These are phyloP conservation scores for Philhelius pedissequus DNA, from an alignment of 2,888 invertebrate genomes.

Conservation along the genomic window DNA sequence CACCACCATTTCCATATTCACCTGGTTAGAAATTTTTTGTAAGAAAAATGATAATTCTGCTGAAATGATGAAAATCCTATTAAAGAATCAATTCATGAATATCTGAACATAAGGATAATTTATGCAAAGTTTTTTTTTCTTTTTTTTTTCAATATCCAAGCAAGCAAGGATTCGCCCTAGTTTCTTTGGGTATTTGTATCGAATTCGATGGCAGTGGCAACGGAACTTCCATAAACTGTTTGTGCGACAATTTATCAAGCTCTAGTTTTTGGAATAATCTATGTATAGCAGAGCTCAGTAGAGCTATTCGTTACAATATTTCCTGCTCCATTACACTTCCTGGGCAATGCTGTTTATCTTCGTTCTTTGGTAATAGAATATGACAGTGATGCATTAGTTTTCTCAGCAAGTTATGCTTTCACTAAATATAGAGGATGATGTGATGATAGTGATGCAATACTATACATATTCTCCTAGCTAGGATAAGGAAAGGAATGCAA, in stretches of 20 bases:
- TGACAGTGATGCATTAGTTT: constrained; percentile 61
- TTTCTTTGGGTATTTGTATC: background rate
- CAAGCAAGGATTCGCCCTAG: background rate
- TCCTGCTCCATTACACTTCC: constrained; percentile 13
- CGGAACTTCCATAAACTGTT: background rate
- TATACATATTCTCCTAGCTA: background rate
- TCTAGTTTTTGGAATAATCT: background rate
- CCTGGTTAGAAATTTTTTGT: background rate
- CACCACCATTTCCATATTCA: background rate
- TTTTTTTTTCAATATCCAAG: background rate
- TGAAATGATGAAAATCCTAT: constrained; percentile 12
- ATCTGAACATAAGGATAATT: background rate
- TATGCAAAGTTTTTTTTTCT: background rate
- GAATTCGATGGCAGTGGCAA: background rate
- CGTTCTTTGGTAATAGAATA: constrained; percentile 28
- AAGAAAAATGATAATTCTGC: background rate
- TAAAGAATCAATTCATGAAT: background rate
- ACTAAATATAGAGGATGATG: background rate
- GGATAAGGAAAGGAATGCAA: background rate
- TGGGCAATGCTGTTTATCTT: constrained; percentile 22
- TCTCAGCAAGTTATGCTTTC: constrained; percentile 7
- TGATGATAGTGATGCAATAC: background rate
- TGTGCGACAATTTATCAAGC: constrained; percentile 41
- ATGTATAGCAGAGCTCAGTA: background rate
- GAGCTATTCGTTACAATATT: constrained; percentile 14